A percentile compares a stretch with the other conserved stretches of the same genome.
phyloP scores from a whole-genome alignment of 2,888 invertebrate species.

The Drosophila maculinotata region DNA sequence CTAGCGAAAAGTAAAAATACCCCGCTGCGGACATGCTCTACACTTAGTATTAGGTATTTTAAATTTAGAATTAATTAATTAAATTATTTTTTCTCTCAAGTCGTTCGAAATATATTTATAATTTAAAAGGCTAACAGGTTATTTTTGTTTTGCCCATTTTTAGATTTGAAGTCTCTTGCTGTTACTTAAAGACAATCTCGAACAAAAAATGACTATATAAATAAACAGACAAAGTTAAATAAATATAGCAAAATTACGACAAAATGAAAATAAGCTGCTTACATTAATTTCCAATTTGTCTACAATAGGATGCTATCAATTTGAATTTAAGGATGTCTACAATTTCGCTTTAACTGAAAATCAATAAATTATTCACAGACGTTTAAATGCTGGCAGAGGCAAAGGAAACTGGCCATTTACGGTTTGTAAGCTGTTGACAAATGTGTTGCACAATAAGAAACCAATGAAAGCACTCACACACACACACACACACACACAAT shows the following conservation, averaged over 20 bases:
- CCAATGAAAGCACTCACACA: constrained; percentile 8
- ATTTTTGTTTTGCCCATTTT: no score
- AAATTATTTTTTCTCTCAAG: not conserved
- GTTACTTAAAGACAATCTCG: no score
- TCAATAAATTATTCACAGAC: constrained; percentile 50
- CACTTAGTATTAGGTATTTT: not conserved
- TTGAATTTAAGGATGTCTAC: not conserved
- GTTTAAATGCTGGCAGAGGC: constrained; percentile 11
- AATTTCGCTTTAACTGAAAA: constrained; percentile 27
- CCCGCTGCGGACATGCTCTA: no score
- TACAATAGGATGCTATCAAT: not conserved
- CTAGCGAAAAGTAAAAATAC: not conserved
- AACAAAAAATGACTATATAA: not conserved
- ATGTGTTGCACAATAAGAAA: constrained; percentile 16
- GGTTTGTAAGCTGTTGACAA: constrained; percentile 37
- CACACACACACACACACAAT: not conserved
- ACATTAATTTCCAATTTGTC: not conserved
- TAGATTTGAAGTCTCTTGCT: no score
- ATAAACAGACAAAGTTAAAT: no score
- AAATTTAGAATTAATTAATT: not conserved
- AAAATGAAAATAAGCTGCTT: no score
- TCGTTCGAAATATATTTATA: no score
- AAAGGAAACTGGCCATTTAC: constrained; percentile 33
- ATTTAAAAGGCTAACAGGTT: no score
- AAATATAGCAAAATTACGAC: no score